Percentiles rank a stretch among this genome's conserved stretches.
Conservation (phyloP, 2,888 invertebrate species). For the Pachymerium ferrugineum region DNA sequence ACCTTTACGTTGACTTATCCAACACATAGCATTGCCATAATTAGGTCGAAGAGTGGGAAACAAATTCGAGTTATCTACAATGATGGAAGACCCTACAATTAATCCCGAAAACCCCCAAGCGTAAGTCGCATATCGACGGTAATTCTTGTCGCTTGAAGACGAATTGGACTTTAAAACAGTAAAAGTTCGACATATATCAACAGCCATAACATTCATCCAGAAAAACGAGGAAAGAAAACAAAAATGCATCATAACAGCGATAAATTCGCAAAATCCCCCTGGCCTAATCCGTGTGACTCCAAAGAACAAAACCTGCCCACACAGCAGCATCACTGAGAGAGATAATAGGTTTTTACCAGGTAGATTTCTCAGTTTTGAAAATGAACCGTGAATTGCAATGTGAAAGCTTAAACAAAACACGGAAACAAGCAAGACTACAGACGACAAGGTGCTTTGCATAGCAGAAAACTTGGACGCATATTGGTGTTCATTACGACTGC, state of each 20-base stretch:
- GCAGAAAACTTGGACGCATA: constrained; percentile 37
- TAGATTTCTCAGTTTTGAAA: constrained; percentile 46
- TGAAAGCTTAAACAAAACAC: constrained; percentile 44
- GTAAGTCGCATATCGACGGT: constrained; percentile 44
- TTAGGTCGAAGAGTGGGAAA: constrained; percentile 35
- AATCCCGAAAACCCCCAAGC: constrained; percentile 47
- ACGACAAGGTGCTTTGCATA: constrained; percentile 43
- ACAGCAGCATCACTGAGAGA: constrained; percentile 45
- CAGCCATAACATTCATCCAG: constrained; percentile 52
- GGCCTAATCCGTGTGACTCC: constrained; percentile 36
- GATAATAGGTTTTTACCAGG: constrained; percentile 49
- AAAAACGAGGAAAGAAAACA: constrained; percentile 48
- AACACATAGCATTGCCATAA: constrained; percentile 43
- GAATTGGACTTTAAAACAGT: constrained; percentile 34
- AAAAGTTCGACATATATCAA: constrained; percentile 50
- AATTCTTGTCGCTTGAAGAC: neutral
- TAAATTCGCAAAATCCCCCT: constrained; percentile 39
- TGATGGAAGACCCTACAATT: constrained; percentile 41
- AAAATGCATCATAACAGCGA: constrained; percentile 47
- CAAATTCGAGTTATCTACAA: constrained; percentile 38
- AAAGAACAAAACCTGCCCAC: constrained; percentile 46
- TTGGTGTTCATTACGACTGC: neutral
- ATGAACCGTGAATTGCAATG: constrained; percentile 44
- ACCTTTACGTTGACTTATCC: constrained; percentile 46
- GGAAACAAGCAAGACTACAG: constrained; percentile 45